Conservation (phyloP, 1,140 invertebrate genomes). For the Panagrolaimus sp. region DNA sequence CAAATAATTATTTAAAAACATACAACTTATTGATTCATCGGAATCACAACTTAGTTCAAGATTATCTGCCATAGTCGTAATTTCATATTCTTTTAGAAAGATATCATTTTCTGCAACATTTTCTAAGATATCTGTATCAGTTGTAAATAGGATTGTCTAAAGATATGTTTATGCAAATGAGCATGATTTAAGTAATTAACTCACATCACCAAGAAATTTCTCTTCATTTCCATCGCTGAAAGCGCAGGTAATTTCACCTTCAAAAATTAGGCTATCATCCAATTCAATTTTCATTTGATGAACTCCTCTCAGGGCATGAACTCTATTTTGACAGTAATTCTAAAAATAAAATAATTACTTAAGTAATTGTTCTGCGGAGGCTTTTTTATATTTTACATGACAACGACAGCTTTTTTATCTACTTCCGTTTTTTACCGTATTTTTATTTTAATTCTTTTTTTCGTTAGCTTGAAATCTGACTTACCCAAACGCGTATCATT, state of each 20-base stretch:
- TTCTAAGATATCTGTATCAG: conserved; percentile 61
- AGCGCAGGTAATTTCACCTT: conserved; percentile 46
- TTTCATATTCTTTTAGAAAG: conserved; percentile 10
- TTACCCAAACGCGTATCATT: conserved; percentile 46
- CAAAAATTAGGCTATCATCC: conserved; percentile 43
- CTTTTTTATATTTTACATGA: no score
- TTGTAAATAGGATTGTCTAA: conserved; percentile 62
- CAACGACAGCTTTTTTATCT: no score
- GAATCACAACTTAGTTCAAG: background rate
- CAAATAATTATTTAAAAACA: no score
- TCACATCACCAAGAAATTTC: conserved; percentile 34
- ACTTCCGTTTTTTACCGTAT: no score
- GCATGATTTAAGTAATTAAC: background rate
- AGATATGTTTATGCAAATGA: conserved; percentile 9
- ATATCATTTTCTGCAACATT: conserved; percentile 61
- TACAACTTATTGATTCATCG: conserved; percentile 2
- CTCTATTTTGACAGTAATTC: conserved; percentile 42
- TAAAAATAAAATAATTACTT: conserved; percentile 15
- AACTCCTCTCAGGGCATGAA: conserved; percentile 44
- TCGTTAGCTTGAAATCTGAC: conserved; percentile 14
- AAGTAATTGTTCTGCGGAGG: background rate
- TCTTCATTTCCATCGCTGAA: conserved; percentile 34
- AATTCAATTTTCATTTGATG: conserved; percentile 33
- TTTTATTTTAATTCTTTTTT: no score
- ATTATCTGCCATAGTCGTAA: conserved; percentile 3